Evolutionary conservation across 2,888 invertebrate genomes (phyloP), one percentile per base, ranked within the genome.

Genomic region (Eueremaeus valkanovi): DNA sequence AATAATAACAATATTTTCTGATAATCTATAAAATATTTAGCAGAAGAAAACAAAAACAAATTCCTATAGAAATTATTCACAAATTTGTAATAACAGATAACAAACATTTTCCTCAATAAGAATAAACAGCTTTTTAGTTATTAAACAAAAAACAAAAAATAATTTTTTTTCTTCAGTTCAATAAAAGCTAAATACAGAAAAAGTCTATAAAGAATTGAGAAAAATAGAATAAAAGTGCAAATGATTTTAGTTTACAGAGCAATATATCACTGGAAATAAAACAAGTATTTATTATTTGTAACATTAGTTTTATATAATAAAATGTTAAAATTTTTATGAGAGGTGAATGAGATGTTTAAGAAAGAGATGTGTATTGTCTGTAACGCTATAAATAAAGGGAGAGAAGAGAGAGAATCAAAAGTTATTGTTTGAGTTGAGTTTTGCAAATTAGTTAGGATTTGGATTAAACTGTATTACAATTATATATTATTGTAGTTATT

Each of bases 391-490:
- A 45, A 45, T 45, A 13, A 45, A 45, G 45, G 18, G n/a, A n/a
- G n/a, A n/a, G n/a, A n/a, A n/a, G n/a, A n/a, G n/a, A n/a, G n/a
- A n/a, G n/a, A n/a, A n/a, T n/a, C 45, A 45, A 45, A 8, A 45
- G 45, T 45, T 45, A 45, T 45, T 45, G 16, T 11, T n/a, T n/a
- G 18, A 45, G 6, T 45, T 45, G 45, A 45, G 18, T 16, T 31
- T 58, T 58, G 58, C 58, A 58, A 31, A 24, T 16, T n/a, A 42
- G 27, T 27, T 24, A 70, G 70, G 27, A 45, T 21, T 18, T 70
- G 16, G 70, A 42, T 21, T 18, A 70, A 70, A 70, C n/a, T 70
- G 70, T 70, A n/a, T 70, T 36, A 58, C 58, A 58, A 58, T 58
- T 58, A 58, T 58, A 31, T 31, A 11, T 11, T 6, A 6, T 45